Evolutionary conservation across 1,140 invertebrate genomes (phyloP).

Genomic region (Cylas formicarius): DNA sequence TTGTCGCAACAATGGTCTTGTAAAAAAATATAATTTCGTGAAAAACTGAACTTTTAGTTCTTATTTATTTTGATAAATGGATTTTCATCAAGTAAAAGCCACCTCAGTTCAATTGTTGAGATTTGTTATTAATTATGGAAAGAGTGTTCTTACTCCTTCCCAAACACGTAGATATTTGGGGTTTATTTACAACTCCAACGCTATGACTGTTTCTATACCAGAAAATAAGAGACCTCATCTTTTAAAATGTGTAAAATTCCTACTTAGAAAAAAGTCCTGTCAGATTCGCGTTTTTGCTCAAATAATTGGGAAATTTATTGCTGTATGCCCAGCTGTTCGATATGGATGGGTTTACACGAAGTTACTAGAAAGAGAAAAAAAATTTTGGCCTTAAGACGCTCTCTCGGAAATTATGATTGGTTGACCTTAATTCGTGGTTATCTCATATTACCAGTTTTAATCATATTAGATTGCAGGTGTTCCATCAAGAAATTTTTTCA

Average conservation of each 20-base stretch:
- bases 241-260: background rate
- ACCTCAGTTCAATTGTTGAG: too few relatives aligned
- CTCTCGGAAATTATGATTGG: constrained; percentile 10
- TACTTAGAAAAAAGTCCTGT: background rate
- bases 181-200: constrained; percentile 21
- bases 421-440: background rate
- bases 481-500: constrained; percentile 24
- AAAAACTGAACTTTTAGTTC: too few relatives aligned
- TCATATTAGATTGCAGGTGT: constrained; percentile 2
- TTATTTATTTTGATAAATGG: too few relatives aligned
- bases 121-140: constrained; percentile 27
- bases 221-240: background rate
- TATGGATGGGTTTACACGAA: constrained; percentile 30
- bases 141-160: constrained; percentile 22
- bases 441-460: background rate
- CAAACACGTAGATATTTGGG: constrained; percentile 24
- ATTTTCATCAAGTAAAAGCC: too few relatives aligned
- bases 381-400: background rate
- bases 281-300: background rate
- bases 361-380: constrained; percentile 26
- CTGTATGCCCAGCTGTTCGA: constrained; percentile 1
- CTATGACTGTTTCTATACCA: background rate
- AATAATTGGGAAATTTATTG: constrained; percentile 1
- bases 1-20: too few relatives aligned
- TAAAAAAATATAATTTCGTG: too few relatives aligned